Percentiles rank a stretch among this genome's conserved stretches.
phyloP scores from a whole-genome alignment of 2,888 invertebrate species.

The Seira sanloemensis region DNA sequence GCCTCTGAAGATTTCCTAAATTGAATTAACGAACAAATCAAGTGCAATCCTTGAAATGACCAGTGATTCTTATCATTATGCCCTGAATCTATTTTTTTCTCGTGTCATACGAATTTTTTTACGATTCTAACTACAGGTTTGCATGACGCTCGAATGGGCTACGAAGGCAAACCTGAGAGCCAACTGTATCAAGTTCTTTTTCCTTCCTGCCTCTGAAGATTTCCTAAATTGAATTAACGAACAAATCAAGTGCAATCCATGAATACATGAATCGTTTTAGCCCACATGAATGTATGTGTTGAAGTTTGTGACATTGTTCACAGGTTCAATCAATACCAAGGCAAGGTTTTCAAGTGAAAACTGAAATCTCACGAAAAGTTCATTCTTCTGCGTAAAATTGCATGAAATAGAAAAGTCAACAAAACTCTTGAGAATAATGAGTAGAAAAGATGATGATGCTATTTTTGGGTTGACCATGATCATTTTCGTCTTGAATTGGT shows the following conservation, averaged over 20 bases:
- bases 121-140: constrained; percentile 53
- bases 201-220: constrained; percentile 28
- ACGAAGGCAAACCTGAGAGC: neutral
- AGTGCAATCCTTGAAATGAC: too few relatives aligned
- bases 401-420: neutral
- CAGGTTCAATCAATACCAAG: neutral
- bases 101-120: constrained; percentile 17
- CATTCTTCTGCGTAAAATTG: neutral
- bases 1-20: constrained; percentile 37
- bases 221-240: constrained; percentile 55
- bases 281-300: too few relatives aligned
- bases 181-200: constrained; percentile 15
- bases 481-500: too few relatives aligned
- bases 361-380: neutral
- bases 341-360: neutral
- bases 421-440: neutral
- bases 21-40: constrained; percentile 60
- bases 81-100: constrained; percentile 40
- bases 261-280: too few relatives aligned
- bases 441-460: neutral
- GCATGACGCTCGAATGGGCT: constrained; percentile 31
- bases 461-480: neutral
- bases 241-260: too few relatives aligned
- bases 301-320: neutral
- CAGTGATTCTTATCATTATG: constrained; percentile 50